phyloP scores from a whole-genome alignment of 2,888 invertebrate genomes.

The Antheraea assamensis region DNA sequence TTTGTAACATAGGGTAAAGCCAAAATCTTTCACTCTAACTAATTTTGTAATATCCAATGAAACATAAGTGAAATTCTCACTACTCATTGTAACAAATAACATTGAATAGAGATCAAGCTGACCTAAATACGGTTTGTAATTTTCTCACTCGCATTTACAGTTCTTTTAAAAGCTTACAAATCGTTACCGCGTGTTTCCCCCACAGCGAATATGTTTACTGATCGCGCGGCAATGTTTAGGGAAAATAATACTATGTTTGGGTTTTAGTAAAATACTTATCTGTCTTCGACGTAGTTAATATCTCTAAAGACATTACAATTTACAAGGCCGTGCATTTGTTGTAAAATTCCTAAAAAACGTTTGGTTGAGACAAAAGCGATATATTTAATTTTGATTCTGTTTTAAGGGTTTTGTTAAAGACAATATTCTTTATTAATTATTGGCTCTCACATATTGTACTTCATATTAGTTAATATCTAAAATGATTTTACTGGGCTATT shows the following conservation, averaged over 20 bases:
- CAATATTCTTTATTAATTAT: too few species aligned
- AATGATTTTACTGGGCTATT: too few species aligned
- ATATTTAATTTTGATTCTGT: too few species aligned
- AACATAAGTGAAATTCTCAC: neutral
- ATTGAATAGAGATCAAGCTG: neutral
- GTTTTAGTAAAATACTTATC: neutral
- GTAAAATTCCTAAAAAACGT: too few species aligned
- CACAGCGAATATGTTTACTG: neutral
- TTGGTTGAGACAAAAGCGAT: too few species aligned
- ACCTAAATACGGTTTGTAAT: neutral
- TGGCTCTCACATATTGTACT: too few species aligned
- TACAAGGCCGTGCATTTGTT: neutral
- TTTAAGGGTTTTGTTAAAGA: too few species aligned
- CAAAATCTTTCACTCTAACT: neutral
- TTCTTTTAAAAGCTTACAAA: conserved; percentile 1
- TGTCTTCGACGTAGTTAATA: neutral
- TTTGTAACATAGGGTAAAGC: neutral
- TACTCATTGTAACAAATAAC: neutral
- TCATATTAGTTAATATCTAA: too few species aligned
- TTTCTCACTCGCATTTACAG: neutral
- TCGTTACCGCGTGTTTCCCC: conserved; percentile 9
- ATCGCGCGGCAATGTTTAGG: neutral
- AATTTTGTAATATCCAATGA: neutral
- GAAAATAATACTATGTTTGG: neutral
- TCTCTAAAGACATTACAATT: neutral